Evolutionary conservation across 1,140 invertebrate species (phyloP).

Genomic region (Eumaeus atala): DNA sequence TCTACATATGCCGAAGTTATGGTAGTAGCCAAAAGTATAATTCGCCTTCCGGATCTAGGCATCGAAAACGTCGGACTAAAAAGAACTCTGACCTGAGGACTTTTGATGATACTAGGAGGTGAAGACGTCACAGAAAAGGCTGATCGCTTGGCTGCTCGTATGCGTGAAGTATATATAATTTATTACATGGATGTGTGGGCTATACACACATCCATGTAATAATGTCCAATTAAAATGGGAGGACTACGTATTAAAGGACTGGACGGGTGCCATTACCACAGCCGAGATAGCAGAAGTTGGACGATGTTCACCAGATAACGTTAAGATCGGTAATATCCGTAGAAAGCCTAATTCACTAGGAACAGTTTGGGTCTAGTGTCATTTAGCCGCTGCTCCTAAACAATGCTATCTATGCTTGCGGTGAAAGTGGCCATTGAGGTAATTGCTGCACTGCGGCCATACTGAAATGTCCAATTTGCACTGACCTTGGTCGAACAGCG

Average conservation of each 20-base stretch:
- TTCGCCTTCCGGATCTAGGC: too few relatives aligned
- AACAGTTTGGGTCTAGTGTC: slow-evolving; percentile 4
- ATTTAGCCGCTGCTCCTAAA: slow-evolving; percentile 7
- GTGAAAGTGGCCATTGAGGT: slow-evolving; percentile 16
- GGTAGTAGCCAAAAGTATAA: slow-evolving; percentile 15
- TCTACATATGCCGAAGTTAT: slow-evolving; percentile 19
- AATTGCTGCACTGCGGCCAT: slow-evolving; percentile 12
- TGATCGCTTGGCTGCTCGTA: slow-evolving; percentile 12
- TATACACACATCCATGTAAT: too few relatives aligned
- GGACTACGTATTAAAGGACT: slow-evolving; percentile 20
- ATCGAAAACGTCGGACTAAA: too few relatives aligned
- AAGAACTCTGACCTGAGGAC: too few relatives aligned
- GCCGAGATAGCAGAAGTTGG: slow-evolving; percentile 10
- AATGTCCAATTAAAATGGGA: slow-evolving; percentile 20
- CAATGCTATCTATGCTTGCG: slow-evolving; percentile 18
- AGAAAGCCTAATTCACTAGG: neutral
- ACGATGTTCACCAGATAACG: neutral
- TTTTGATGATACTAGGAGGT: too few relatives aligned
- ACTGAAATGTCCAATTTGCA: slow-evolving; percentile 18
- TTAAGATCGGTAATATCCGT: slow-evolving; percentile 5
- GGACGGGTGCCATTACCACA: too few relatives aligned
- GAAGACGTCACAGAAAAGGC: too few relatives aligned
- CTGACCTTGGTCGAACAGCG: slow-evolving; percentile 7
- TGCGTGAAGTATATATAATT: slow-evolving; percentile 13
- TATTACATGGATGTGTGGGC: slow-evolving; percentile 8